Percentiles rank a stretch among this genome's conserved stretches.
These are phyloP conservation scores for Drosophila meridionalis DNA, from an alignment of 2,888 invertebrate species.

Conservation along the genomic window DNA sequence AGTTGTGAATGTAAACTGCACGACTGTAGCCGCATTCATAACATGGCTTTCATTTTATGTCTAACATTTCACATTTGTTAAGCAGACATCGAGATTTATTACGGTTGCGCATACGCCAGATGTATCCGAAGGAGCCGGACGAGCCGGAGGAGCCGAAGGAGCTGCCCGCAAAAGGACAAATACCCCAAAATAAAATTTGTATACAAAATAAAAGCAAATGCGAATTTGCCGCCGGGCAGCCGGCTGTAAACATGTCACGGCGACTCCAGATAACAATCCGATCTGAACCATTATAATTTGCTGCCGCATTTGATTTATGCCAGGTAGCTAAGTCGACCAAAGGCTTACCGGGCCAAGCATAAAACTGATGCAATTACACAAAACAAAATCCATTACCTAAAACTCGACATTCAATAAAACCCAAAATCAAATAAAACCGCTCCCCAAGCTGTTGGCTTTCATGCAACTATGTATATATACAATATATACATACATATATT, in stretches of 20 bases:
- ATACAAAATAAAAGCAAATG: constrained; percentile 8
- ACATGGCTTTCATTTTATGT: constrained; percentile 58
- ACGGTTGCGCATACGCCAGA: constrained; percentile 29
- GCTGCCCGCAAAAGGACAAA: background rate
- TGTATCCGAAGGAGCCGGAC: background rate
- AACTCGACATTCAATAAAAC: constrained; percentile 66
- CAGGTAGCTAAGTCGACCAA: constrained; percentile 16
- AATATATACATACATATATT: constrained; percentile 1
- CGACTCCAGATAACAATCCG: constrained; percentile 39
- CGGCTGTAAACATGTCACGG: constrained; percentile 39
- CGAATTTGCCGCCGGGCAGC: constrained; percentile 17
- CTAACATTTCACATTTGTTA: constrained; percentile 49
- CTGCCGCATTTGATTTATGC: constrained; percentile 37
- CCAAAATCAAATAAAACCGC: constrained; percentile 63
- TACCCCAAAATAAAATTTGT: background rate
- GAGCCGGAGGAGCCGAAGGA: background rate
- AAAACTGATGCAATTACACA: constrained; percentile 64
- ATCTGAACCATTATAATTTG: constrained; percentile 26
- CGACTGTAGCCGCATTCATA: constrained; percentile 52
- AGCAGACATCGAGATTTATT: constrained; percentile 55
- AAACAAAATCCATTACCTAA: constrained; percentile 54
- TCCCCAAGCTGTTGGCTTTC: constrained; percentile 58
- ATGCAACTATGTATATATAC: background rate
- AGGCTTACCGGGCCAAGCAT: constrained; percentile 45
- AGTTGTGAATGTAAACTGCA: constrained; percentile 31